Conservation (phyloP, 2,888 invertebrate species). For the Apodemia mormo region DNA sequence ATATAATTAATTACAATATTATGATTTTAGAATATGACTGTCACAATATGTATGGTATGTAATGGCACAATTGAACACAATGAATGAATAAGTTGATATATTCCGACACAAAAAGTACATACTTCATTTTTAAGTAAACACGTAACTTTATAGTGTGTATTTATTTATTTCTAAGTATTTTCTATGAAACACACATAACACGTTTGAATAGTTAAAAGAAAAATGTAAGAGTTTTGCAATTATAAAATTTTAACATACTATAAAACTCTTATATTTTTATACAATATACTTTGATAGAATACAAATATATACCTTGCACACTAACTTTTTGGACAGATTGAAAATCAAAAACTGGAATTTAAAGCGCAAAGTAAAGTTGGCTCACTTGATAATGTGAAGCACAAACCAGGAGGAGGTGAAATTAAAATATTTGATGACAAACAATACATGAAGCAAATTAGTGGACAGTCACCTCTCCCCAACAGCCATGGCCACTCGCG, state of each 20-base stretch:
- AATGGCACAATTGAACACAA: not conserved
- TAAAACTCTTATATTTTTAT: slow-evolving; percentile 36
- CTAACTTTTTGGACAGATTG: slow-evolving; percentile 86
- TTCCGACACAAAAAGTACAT: not conserved
- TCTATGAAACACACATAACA: not conserved
- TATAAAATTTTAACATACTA: not conserved
- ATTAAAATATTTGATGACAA: slow-evolving; percentile 97
- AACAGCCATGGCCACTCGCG: slow-evolving; percentile 64
- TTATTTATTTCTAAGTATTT: not conserved
- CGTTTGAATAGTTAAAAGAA: not conserved
- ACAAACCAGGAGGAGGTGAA: slow-evolving; percentile 96
- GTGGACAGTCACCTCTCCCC: slow-evolving; percentile 65
- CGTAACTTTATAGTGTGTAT: not conserved
- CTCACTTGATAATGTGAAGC: slow-evolving; percentile 94
- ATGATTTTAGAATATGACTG: not conserved
- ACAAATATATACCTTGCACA: slow-evolving; percentile 56
- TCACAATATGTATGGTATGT: not conserved
- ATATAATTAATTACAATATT: not conserved
- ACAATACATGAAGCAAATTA: slow-evolving; percentile 92
- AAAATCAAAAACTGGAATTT: slow-evolving; percentile 94
- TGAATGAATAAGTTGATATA: not conserved
- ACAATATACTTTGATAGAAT: slow-evolving; percentile 29
- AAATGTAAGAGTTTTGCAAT: not conserved
- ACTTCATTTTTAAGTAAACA: not conserved
- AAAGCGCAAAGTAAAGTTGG: slow-evolving; percentile 96